Evolutionary conservation across 2,797 vertebrate species (phyloP), one percentile per base, ranked within the genome.

Genomic region (Amphiprion clarkii): DNA sequence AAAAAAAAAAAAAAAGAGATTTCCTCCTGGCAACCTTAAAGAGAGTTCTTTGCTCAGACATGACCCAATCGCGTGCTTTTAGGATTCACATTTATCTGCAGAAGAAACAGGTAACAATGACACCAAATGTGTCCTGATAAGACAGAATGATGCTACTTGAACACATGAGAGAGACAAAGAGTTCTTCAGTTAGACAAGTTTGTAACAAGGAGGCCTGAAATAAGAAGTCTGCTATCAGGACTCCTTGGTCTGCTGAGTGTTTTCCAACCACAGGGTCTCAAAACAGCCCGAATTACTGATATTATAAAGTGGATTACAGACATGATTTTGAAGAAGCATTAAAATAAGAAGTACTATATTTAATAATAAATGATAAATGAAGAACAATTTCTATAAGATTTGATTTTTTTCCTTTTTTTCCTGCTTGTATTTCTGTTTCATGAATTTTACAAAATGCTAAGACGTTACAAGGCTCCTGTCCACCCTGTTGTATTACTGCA

Each of bases 21-120:
- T 76, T 88, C 78, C 78, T 84, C n/a, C 23, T 5, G 0, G 21
- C 56, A 70, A 72, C 82, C 81, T 83, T 76, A 79, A 81, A 27
- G 1, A 5, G 36, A 0, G 27, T 48, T 49, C 16, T 48, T 19
- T 49, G 53, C 56, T 62, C 36, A 58, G 29, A 42, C 7, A 8
- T 27, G 27, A 66, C 59, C 13, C 66, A 14, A 44, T 46, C 44
- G n/a, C n/a, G 23, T 64, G 13, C 6, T 10, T 78, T 67, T 82
- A 44, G 31, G 23, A 7, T 63, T 66, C 21, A 11, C 8, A 67
- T 73, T 53, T 77, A 74, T 74, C 44, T 27, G 16, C 40, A 40
- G 52, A 64, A 55, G 1, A 73, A 66, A 69, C 12, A 2, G 13
- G 56, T 39, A 36, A 68, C 42, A 79, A 6, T 44, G 72, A 75